These are phyloP conservation scores for Hipposideros larvatus DNA, from an alignment of 2,797 vertebrate genomes.

Conservation along the genomic window DNA sequence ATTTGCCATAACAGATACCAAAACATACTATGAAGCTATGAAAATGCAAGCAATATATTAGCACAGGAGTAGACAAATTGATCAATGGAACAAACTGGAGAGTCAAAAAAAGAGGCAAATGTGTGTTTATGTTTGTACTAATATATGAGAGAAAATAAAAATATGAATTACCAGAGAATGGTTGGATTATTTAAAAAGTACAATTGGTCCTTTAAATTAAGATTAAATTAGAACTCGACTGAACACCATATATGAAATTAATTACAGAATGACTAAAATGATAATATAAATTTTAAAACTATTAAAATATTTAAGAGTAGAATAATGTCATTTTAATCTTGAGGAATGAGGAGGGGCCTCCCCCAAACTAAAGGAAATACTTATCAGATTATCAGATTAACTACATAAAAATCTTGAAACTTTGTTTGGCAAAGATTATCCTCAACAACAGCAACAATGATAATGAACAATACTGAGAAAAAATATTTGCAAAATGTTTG, in stretches of 20 bases:
- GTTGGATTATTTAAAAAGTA: not conserved
- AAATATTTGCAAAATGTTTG: conserved; percentile 25
- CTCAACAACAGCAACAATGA: not conserved
- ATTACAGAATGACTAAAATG: not conserved
- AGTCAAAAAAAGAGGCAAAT: not conserved
- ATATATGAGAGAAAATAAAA: not conserved
- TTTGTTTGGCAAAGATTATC: not conserved
- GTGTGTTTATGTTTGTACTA: not conserved
- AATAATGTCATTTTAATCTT: conserved; percentile 1
- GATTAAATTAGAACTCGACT: not conserved
- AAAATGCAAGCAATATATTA: not conserved
- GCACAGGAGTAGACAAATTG: not conserved
- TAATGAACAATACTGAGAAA: not conserved
- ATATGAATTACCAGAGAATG: not conserved
- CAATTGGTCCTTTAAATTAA: not conserved
- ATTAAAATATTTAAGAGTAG: not conserved
- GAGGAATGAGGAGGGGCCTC: not conserved
- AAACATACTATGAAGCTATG: not conserved
- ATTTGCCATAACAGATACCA: not conserved
- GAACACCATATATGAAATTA: not conserved
- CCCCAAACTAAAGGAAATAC: not conserved
- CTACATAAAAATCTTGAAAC: not conserved
- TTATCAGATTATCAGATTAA: not conserved
- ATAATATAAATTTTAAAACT: not conserved
- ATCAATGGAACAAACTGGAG: not conserved